A percentile compares a stretch with the other conserved stretches of the same genome.
phyloP scores from a whole-genome alignment of 2,888 invertebrate genomes.

The Arrhopalites spinosus region DNA sequence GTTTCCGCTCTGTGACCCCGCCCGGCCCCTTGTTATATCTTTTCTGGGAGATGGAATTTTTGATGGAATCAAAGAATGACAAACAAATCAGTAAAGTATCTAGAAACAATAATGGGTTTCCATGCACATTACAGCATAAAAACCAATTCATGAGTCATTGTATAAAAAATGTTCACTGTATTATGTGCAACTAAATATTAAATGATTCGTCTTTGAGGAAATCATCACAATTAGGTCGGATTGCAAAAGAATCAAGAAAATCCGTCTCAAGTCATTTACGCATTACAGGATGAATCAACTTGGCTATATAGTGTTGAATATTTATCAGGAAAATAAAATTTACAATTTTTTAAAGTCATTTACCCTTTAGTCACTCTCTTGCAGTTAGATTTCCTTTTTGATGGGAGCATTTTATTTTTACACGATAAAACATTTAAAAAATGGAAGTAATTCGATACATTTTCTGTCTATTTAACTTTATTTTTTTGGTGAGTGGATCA shows the following conservation, averaged over 20 bases:
- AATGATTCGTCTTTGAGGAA: background rate
- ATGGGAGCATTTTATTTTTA: background rate
- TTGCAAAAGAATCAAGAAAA: background rate
- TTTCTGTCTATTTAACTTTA: slow-evolving; percentile 38
- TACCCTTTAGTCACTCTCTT: background rate
- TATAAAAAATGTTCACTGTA: background rate
- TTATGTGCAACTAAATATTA: background rate
- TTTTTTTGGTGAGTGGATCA: slow-evolving; percentile 30
- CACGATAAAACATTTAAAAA: background rate
- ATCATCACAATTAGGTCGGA: background rate
- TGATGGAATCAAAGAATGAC: background rate
- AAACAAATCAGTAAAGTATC: background rate
- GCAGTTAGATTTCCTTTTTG: background rate
- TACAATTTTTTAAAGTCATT: background rate
- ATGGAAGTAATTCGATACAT: slow-evolving; percentile 38
- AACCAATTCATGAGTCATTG: too few species aligned
- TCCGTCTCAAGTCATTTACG: background rate
- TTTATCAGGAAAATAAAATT: background rate
- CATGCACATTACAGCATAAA: background rate
- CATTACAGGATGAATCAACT: background rate
- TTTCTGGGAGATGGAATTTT: background rate
- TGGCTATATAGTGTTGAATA: background rate
- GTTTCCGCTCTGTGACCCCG: too few species aligned
- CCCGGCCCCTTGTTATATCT: background rate
- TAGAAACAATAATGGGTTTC: background rate